A percentile compares a stretch with the other conserved stretches of the same genome.
These are phyloP conservation scores for Phortica magna DNA, from an alignment of 2,888 invertebrate species.

Conservation along the genomic window DNA sequence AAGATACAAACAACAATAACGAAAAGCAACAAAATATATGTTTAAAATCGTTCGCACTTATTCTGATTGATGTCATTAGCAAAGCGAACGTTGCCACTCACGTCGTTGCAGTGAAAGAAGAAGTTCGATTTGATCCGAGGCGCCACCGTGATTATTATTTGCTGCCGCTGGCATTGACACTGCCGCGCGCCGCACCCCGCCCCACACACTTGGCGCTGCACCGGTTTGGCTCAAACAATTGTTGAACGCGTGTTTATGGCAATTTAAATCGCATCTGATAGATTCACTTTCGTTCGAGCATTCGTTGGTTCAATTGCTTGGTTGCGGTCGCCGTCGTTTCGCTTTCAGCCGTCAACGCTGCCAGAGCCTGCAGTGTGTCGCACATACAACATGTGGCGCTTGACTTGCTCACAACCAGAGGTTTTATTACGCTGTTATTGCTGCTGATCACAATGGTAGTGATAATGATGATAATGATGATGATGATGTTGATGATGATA, in stretches of 20 bases:
- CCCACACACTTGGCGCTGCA: background rate
- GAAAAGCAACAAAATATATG: conserved; percentile 41
- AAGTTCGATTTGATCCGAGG: background rate
- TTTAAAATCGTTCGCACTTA: conserved; percentile 59
- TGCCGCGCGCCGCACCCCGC: conserved; percentile 13
- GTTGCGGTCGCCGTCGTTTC: conserved; percentile 46
- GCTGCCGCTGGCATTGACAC: conserved; percentile 27
- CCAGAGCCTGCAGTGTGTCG: conserved; percentile 21
- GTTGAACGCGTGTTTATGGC: conserved; percentile 28
- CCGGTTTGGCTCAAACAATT: conserved; percentile 33
- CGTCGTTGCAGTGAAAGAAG: background rate
- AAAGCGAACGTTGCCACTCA: background rate
- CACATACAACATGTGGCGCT: conserved; percentile 47
- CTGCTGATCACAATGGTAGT: background rate
- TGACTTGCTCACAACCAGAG: too few species aligned
- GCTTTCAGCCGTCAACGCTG: conserved; percentile 53
- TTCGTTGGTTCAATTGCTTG: background rate
- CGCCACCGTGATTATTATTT: background rate
- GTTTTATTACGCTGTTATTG: background rate
- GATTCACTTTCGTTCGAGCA: conserved; percentile 67
- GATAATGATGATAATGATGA: conserved; percentile 15
- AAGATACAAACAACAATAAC: background rate
- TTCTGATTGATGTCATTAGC: conserved; percentile 68
- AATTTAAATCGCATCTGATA: conserved; percentile 30
- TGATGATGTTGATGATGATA: conserved; percentile 36